Evolutionary conservation across 2,888 invertebrate species (phyloP), one percentile per base, ranked within the genome.

Genomic region (Acanthosepion lycidas): DNA sequence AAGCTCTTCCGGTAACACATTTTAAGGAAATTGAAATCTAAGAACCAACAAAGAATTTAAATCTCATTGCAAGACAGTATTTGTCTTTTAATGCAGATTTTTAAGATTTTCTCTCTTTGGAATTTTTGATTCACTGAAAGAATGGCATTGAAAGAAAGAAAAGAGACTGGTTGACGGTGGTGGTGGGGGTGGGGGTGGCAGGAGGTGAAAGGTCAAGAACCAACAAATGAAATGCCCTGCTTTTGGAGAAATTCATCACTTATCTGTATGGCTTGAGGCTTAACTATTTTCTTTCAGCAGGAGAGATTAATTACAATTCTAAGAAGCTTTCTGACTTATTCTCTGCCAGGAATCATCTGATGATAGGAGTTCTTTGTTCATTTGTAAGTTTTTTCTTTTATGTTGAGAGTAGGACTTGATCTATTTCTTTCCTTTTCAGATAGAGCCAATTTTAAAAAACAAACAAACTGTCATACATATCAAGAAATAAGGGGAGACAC

Each of bases 191-290:
- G 26, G 28, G 5, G 78, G 26, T 5, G 9, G 78, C 1, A 28
- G 3, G 28, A 1, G 78, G 12, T 6, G 78, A 8, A 9, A 12
- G 78, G n/a, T 78, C 78, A 78, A 78, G 78, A 33, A n/a, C 78
- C 78, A 78, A n/a, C 78, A 78, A 78, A 78, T 78, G 78, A 78
- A 78, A 78, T 78, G 4, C n/a, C 78, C n/a, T 15, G n/a, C n/a
- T 78, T 78, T 78, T n/a, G n/a, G 78, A 78, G 78, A n/a, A 78
- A 78, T 78, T n/a, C 78, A 78, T 78, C 78, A 78, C 78, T 78
- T 78, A 78, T n/a, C 78, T 78, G 78, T 78, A 78, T 78, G 78
- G 23, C 78, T 78, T 33, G 78, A 78, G 78, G 78, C 78, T 78
- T 78, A 78, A 78, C 78, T 78, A 78, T 33, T 78, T 78, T 78